phyloP scores from a whole-genome alignment of 2,113 vertebrate genomes.

The Gopherus flavomarginatus region DNA sequence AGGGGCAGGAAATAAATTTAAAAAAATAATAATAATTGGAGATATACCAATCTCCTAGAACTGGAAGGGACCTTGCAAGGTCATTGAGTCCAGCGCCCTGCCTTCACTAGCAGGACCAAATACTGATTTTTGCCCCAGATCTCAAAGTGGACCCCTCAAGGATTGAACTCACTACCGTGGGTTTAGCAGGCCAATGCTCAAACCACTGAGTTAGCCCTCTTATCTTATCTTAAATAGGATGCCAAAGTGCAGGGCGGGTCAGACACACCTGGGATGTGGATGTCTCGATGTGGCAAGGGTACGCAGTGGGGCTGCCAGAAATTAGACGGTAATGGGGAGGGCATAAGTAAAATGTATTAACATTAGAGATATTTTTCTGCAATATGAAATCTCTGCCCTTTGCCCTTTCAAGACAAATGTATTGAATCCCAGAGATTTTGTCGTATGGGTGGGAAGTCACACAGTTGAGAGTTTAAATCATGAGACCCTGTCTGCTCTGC shows the following conservation, averaged over 20 bases:
- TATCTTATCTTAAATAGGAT: too few species aligned
- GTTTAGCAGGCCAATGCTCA: too few species aligned
- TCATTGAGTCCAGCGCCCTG: too few species aligned
- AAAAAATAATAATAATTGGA: too few species aligned
- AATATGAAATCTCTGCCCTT: background rate
- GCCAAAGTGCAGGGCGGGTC: background rate
- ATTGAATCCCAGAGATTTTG: background rate
- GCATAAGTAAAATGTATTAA: background rate
- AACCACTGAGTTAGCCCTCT: too few species aligned
- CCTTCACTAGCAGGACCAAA: too few species aligned
- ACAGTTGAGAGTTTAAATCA: background rate
- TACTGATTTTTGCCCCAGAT: too few species aligned
- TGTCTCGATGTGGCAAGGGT: background rate
- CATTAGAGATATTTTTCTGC: background rate
- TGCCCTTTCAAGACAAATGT: background rate
- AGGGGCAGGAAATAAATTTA: background rate
- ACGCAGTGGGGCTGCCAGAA: background rate
- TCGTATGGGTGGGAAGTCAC: accelerated
- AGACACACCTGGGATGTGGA: background rate
- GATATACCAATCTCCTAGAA: too few species aligned
- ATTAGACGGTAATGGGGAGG: background rate
- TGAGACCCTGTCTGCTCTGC: background rate
- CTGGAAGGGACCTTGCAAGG: too few species aligned
- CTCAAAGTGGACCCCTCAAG: too few species aligned
- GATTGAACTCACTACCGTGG: too few species aligned